phyloP scores from a whole-genome alignment of 2,888 invertebrate species.

The Atethmia centrago region DNA sequence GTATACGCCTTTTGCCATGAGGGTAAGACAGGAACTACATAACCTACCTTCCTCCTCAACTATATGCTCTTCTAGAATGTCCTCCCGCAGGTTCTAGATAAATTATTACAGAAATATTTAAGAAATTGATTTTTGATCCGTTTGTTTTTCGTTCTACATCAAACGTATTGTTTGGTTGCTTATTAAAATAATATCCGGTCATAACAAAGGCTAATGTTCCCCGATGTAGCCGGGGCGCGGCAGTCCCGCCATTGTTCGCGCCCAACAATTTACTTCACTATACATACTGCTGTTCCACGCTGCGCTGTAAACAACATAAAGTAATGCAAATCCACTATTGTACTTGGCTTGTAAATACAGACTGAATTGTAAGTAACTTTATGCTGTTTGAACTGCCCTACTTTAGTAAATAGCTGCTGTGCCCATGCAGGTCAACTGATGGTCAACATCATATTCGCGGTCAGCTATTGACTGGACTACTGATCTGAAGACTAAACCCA shows the following conservation, averaged over 20 bases:
- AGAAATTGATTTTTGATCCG: neutral
- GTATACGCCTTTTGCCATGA: neutral
- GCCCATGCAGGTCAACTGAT: neutral
- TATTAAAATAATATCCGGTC: neutral
- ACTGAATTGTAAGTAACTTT: neutral
- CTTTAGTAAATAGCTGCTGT: neutral
- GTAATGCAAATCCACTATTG: conserved; percentile 46
- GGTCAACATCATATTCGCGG: conserved; percentile 11
- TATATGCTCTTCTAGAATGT: too few relatives aligned
- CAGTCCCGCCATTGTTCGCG: conserved; percentile 28
- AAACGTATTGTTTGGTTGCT: too few relatives aligned
- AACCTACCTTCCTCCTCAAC: too few relatives aligned
- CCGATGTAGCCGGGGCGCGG: neutral
- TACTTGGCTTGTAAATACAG: conserved; percentile 27
- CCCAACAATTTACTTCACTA: conserved; percentile 14
- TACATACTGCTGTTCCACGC: conserved; percentile 2
- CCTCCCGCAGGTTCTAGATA: neutral
- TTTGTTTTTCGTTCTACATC: conserved; percentile 20
- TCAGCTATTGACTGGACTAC: conserved; percentile 1
- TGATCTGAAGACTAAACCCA: neutral
- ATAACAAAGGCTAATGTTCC: conserved; percentile 8
- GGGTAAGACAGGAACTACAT: neutral
- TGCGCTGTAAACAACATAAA: conserved; percentile 37
- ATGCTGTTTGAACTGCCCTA: conserved; percentile 19
- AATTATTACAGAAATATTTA: neutral